A percentile compares a stretch with the other conserved stretches of the same genome.
These are phyloP conservation scores for Caenorhabditis auriculariae DNA, from an alignment of 2,888 invertebrate species.

Conservation along the genomic window DNA sequence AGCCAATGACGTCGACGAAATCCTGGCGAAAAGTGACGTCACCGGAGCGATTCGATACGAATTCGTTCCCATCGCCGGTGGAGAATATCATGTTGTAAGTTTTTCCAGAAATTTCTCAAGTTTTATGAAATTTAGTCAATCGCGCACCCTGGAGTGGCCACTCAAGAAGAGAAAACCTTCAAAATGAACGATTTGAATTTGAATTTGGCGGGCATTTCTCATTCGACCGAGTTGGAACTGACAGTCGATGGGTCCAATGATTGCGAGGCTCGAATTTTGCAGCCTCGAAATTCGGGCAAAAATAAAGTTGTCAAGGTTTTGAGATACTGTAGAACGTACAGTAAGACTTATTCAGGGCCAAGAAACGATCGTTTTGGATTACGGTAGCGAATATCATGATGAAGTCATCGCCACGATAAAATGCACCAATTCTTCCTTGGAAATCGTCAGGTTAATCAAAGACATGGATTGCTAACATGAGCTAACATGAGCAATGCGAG, in stretches of 20 bases:
- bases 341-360: no score
- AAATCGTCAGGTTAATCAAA: constrained; percentile 10
- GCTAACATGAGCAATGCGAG: no score
- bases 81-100: constrained; percentile 12
- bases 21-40: constrained; percentile 9
- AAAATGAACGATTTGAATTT: not conserved
- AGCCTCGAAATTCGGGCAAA: no score
- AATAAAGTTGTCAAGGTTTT: no score
- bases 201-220: constrained; percentile 1
- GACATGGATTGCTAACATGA: no score
- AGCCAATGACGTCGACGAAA: constrained; percentile 14
- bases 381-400: constrained; percentile 13
- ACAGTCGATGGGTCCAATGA: not conserved
- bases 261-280: not conserved
- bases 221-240: constrained; percentile 17
- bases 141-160: not conserved
- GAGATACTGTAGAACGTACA: no score
- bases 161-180: not conserved
- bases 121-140: not conserved
- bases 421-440: constrained; percentile 11
- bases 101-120: no score
- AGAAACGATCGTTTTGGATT: constrained; percentile 6
- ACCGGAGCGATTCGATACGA: constrained; percentile 11
- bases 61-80: constrained; percentile 21
- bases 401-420: constrained; percentile 25